Percentiles rank a stretch among this genome's conserved stretches.
Conservation (phyloP, 2,113 vertebrate species). For the Aptenodytes patagonicus region DNA sequence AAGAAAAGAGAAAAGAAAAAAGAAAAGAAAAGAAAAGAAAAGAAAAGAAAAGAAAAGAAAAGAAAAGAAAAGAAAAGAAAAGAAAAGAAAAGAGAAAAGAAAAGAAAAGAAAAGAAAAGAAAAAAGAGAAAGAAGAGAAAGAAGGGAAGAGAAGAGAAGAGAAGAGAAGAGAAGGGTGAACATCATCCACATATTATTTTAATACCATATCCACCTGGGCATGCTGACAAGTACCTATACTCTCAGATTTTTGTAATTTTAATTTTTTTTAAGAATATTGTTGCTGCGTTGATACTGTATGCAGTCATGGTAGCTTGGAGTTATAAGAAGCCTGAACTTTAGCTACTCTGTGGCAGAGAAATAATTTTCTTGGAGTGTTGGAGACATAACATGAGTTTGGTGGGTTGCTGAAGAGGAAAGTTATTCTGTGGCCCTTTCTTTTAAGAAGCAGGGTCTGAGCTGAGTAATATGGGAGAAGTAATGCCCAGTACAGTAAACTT, state of each 20-base stretch:
- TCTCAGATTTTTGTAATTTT: background rate
- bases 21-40: too few species aligned
- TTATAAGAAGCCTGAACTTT: background rate
- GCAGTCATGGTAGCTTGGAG: background rate
- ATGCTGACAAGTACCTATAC: background rate
- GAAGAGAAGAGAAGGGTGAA: background rate
- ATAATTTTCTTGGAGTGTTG: background rate
- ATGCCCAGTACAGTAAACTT: background rate
- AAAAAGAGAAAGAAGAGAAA: background rate
- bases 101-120: too few species aligned
- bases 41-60: too few species aligned
- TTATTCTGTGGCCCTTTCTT: background rate
- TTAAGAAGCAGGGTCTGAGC: background rate
- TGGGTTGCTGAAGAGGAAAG: background rate
- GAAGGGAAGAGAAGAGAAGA: too few species aligned
- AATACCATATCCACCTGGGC: background rate
- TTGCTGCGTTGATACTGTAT: background rate
- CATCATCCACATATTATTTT: background rate
- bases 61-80: too few species aligned
- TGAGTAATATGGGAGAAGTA: background rate
- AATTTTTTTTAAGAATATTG: background rate
- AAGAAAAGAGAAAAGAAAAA: too few species aligned
- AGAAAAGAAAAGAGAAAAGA: too few species aligned
- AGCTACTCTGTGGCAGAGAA: background rate
- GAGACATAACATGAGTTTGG: background rate